Percentiles rank a stretch among this genome's conserved stretches.
These are phyloP conservation scores for Psittacula derbiana DNA, from an alignment of 2,797 vertebrate species.

Conservation along the genomic window DNA sequence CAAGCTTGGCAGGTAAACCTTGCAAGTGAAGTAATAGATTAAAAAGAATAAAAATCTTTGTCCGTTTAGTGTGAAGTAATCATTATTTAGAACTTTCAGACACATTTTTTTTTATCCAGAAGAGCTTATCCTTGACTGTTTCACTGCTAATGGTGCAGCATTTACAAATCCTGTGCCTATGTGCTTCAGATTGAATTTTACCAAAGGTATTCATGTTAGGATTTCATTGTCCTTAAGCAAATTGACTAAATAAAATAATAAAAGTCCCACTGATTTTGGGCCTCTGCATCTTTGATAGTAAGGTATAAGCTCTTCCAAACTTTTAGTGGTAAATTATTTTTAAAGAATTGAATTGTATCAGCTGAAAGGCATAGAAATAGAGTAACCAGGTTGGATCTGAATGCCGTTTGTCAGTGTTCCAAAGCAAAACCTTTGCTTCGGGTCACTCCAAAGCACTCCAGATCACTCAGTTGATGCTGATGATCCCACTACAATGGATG, in stretches of 20 bases:
- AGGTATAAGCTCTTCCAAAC: background rate
- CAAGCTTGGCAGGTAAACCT: background rate
- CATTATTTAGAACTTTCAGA: background rate
- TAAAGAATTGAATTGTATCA: background rate
- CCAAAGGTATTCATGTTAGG: background rate
- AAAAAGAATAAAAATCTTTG: background rate
- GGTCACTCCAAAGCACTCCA: background rate
- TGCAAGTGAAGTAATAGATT: background rate
- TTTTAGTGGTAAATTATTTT: background rate
- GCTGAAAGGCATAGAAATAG: background rate
- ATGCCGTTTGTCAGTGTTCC: background rate
- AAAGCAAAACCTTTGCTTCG: background rate
- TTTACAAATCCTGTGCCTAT: background rate
- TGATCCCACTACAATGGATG: background rate
- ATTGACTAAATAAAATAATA: background rate
- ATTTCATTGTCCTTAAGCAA: background rate
- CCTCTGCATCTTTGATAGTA: background rate
- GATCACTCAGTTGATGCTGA: background rate
- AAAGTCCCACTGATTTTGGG: background rate
- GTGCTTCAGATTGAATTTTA: background rate
- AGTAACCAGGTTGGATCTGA: background rate
- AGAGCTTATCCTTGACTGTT: background rate
- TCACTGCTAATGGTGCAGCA: background rate
- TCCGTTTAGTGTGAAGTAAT: background rate
- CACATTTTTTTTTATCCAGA: background rate